Conservation (phyloP, 1,140 invertebrate genomes). For the Drosophila azteca region DNA sequence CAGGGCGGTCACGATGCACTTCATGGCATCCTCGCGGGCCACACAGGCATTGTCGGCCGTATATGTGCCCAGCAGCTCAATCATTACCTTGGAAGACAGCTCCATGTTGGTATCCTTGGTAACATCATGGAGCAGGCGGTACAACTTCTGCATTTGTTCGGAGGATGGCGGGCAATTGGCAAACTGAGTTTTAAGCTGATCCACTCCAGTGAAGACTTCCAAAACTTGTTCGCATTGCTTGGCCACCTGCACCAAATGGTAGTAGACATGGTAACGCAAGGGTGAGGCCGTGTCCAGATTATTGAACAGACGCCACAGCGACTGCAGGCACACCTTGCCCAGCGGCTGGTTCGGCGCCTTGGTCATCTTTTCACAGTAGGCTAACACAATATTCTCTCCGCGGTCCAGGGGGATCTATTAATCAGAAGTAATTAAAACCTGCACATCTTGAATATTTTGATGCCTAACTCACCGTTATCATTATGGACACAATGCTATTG, state of each 20-base stretch:
- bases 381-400: slow-evolving; percentile 93
- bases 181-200: slow-evolving; percentile 93
- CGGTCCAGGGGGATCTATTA: slow-evolving; percentile 91
- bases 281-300: slow-evolving; percentile 93
- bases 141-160: slow-evolving; percentile 96
- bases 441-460: neutral
- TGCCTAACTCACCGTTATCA: slow-evolving; percentile 90
- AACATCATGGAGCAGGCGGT: slow-evolving; percentile 94
- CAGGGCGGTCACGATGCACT: slow-evolving; percentile 97
- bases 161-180: slow-evolving; percentile 92
- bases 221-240: slow-evolving; percentile 93
- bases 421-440: neutral
- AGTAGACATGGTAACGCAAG: slow-evolving; percentile 96
- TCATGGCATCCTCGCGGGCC: slow-evolving; percentile 97
- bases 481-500: slow-evolving; percentile 96
- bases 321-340: slow-evolving; percentile 92
- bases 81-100: slow-evolving; percentile 97
- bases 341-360: slow-evolving; percentile 94
- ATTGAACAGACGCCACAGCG: slow-evolving; percentile 95
- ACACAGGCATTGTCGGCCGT: slow-evolving; percentile 98
- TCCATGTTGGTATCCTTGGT: slow-evolving; percentile 91
- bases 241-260: slow-evolving; percentile 94
- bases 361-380: slow-evolving; percentile 96
- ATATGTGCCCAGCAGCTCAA: slow-evolving; percentile 97
- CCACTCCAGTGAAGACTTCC: slow-evolving; percentile 91